Evolutionary conservation across 2,888 invertebrate genomes (phyloP), one percentile per base, ranked within the genome.

Genomic region (Nineta flava): DNA sequence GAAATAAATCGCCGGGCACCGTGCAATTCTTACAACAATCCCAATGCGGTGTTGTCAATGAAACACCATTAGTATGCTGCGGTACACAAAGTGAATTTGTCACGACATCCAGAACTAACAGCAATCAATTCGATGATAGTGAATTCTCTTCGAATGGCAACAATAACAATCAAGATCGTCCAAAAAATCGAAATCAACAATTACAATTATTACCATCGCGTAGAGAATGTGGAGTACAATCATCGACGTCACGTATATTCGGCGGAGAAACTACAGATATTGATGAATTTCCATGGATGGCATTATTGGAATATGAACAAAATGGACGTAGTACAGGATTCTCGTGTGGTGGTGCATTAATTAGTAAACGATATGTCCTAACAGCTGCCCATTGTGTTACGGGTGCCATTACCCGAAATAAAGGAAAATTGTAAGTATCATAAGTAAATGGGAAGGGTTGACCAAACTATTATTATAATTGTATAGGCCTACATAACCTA

Each of bases 241-340:
- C 61, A 50, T 52, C 42, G 2, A 44, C 53, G 7, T 59, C 62
- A 15, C 58, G 57, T 51, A 64, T 70, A 48, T 55, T 62, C 19
- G 62, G 63, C 41, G 72, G 72, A 3, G 58, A 61, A 3, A 62
- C 60, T 45, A 69, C 75, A 3, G 53, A 53, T 0, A 56, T 76
- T n/a, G 73, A 72, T 44, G 71, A 76, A 55, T 74, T 71, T 58
- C 76, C 76, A 0, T 76, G 76, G 75, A 57, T 73, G 58, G 69
- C 64, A 0, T 60, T 74, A 13, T 60, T 76, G 32, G 66, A 71
- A 47, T 74, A 75, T 57, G 66, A 63, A 49, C 59, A 59, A 32
- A 54, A 58, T 50, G 62, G 61, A 5, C 52, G 52, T 10, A 59
- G 52, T 19, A 41, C 40, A 10, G 57, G 53, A 26, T 60, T 67